These are phyloP conservation scores for Nettapus auritus DNA, from an alignment of 2,113 vertebrate species.

Conservation along the genomic window DNA sequence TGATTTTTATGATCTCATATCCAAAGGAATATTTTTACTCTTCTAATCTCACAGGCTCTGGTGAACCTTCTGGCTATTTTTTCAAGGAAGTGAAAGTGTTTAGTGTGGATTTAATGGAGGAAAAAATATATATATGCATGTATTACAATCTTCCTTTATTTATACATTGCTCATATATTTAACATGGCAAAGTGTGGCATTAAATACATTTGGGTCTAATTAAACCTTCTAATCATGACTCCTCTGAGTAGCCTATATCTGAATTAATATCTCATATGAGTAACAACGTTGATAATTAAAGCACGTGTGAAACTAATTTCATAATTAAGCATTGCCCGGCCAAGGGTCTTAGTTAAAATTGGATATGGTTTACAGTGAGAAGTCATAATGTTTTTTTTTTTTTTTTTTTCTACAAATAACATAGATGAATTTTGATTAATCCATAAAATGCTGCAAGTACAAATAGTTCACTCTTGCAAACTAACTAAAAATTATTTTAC, in stretches of 20 bases:
- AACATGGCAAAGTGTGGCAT: not conserved
- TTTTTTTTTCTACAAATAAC: not conserved
- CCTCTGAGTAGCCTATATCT: not conserved
- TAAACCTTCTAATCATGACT: not conserved
- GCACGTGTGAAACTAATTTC: not conserved
- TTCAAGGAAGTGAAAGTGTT: not conserved
- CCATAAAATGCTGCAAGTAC: not conserved
- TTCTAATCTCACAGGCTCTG: not conserved
- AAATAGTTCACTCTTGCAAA: rapidly evolving
- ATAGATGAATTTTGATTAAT: not conserved
- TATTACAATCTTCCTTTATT: not conserved
- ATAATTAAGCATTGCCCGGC: too few species aligned
- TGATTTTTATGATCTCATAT: not conserved
- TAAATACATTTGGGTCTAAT: not conserved
- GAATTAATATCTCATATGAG: not conserved
- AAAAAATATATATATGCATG: not conserved
- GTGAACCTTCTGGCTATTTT: not conserved
- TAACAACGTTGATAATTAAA: not conserved
- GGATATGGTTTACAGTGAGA: not conserved
- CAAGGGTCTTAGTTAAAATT: not conserved
- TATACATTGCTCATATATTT: not conserved
- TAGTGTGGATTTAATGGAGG: not conserved
- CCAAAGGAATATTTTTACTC: not conserved
- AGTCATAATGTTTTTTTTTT: not conserved
- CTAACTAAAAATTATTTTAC: not conserved